Base-by-base conservation (phyloP, 2,888 invertebrate genomes). In the Drosophila helvetica region DNA sequence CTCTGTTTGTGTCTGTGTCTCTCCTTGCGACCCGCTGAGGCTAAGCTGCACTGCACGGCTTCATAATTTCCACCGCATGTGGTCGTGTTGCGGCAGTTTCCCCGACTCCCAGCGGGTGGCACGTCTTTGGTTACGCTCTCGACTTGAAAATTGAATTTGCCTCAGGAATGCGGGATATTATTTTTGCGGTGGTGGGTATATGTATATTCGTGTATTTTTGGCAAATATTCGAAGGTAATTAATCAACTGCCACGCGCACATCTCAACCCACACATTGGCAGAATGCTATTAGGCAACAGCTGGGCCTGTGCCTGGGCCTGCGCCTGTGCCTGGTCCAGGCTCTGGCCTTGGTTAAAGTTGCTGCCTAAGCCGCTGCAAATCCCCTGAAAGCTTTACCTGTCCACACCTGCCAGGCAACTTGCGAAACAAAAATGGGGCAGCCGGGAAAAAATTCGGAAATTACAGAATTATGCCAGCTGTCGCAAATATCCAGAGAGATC, bases 381-480 rank as follows among this genome's bases (percentile, higher is more conserved):
- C 84, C 84, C 71, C 68, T 68, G 74, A 77, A 83, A 86, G 79
- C 81, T 65, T 66, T 66, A 74, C 63, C 79, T 80, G 83, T 86
- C 84, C 78, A 74, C 84, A 85, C 84, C 86, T 86, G 86, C 75
- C 74, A 65, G 65, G 33, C 45, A 57, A 62, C 60, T 43, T 57
- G 45, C 42, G 63, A 56, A 58, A 64, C 63, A 70, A 60, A 64
- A 60, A 68, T 52, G 51, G 55, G 45, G 46, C 56, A 53, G 46
- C 45, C 62, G 58, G 60, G 65, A 82, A 56, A 79, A 75, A 76
- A 78, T 75, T 85, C 87, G 68, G 74, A 83, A 83, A 88, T 82
- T 82, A 82, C 82, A 82, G 79, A 88, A 88, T 88, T 88, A 83
- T 83, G 82, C 86, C 82, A 83, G 88, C 79, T 83, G 88, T 63